Base-by-base conservation (phyloP, 2,797 vertebrate species). In the Myotis vivesi region DNA sequence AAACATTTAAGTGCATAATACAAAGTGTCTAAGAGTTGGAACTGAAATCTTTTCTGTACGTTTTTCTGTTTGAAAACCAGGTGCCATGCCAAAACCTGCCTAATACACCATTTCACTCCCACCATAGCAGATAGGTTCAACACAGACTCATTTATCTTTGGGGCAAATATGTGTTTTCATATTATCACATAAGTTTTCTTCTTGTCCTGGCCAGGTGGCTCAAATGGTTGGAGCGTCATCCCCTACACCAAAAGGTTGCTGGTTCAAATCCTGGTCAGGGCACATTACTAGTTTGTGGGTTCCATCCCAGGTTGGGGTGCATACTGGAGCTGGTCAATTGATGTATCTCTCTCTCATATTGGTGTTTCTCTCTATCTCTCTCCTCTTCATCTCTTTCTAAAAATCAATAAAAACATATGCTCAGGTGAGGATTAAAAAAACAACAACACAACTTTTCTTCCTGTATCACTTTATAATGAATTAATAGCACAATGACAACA, bases 131-230 rank as follows among this genome's bases (percentile, higher is more conserved):
- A 94, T 0, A 0, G 59, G 92, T 92, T 96, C 97, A 94, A 94
- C 86, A 80, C 4, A 23, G 95, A 94, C 36, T 94, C 3, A 71
- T 89, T 95, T 76, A 53, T 41, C 96, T 97, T 97, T 96, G 94
- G 95, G 91, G 96, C 51, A 96, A 97, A 94, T 69, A 11, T 41
- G 10, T 95, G 92, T 82, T 97, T 97, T 97, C 33, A 10, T 87
- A 95, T 93, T 87, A 95, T 33, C n/a, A 92, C 55, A 82, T 75
- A 95, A 96, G 71, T 92, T 96, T 96, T 93, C 81, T 84, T 97
- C 69, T 76, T 95, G 30, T 19, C 64, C n/a, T 68, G n/a, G 64
- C 64, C 64, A 68, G n/a, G 64, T 68, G 64, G n/a, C n/a, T 68
- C n/a, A 68, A n/a, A 33, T 36, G n/a, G n/a, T 68, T 33, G 64